Evolutionary conservation across 2,888 invertebrate genomes (phyloP).

Genomic region (Gibbula magus): DNA sequence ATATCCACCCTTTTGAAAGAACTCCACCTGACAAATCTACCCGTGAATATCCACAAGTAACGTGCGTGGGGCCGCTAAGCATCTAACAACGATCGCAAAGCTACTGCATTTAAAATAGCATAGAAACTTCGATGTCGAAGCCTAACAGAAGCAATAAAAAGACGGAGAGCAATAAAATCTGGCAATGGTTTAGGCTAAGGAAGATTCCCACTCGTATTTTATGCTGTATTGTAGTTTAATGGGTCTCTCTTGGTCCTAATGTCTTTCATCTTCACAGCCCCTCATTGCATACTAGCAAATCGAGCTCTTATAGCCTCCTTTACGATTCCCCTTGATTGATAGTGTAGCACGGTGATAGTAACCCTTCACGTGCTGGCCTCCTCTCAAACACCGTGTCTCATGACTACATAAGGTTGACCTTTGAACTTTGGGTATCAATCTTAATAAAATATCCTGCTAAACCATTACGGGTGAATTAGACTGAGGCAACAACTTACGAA

Average conservation of each 20-base stretch:
- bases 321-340: constrained; percentile 20
- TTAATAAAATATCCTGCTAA: not conserved
- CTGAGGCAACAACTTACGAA: not conserved
- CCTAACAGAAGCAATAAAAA: constrained; percentile 1
- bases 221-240: constrained; percentile 14
- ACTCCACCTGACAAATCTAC: not conserved
- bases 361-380: not conserved
- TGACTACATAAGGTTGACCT: not conserved
- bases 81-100: not conserved
- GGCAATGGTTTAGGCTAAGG: constrained; percentile 4
- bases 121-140: constrained; percentile 13
- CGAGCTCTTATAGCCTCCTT: not conserved
- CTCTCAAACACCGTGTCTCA: not conserved
- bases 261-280: not conserved
- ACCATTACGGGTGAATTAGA: not conserved
- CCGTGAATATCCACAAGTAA: not conserved
- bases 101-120: constrained; percentile 13
- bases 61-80: not conserved
- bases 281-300: not conserved
- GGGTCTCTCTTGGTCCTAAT: not conserved
- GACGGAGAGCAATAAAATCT: not conserved
- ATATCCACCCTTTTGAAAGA: not conserved
- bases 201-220: constrained; percentile 11
- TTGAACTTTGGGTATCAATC: not conserved
- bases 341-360: not conserved